Evolutionary conservation across 1,140 invertebrate species (phyloP), one percentile per base, ranked within the genome.

Genomic region (Parapsyche elsis): DNA sequence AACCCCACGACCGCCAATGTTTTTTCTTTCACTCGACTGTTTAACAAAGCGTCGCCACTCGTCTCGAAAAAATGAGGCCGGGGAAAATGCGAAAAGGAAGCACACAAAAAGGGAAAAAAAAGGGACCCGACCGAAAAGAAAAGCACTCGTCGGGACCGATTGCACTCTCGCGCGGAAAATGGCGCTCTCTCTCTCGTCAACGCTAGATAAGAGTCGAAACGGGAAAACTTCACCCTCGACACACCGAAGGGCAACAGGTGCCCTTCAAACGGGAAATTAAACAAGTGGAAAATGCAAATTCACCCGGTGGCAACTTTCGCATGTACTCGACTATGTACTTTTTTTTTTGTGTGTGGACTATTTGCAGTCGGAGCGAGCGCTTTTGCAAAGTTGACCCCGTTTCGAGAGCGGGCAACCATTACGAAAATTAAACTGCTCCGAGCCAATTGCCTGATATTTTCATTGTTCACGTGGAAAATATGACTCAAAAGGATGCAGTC

Each of bases 211-310:
- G 71, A 24, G 71, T 14, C 71, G 24, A 38, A 38, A 38, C 71
- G 24, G 24, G 7, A 75, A 53, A 23, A 75, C 10, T 75, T 75
- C 70, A 38, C 38, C 38, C 38, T 75, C 46, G 38, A 19, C 61
- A 67, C 30, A 38, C 30, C 30, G 30, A 1, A 26, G 44, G 19
- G 46, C 45, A 75, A 75, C 71, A 75, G 71, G 71, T 75, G 71
- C 38, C 23, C 16, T 75, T 67, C 49, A 53, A 53, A 53, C 44
- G 5, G 46, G 16, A 49, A 44, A 19, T 21, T 49, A 57, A 71
- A 75, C 14, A 53, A n/a, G 71, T 24, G 71, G 38, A 49, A 75
- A 75, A 53, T 26, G 71, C 9, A 75, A 75, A 49, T 53, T 38
- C 23, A 1, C 19, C 38, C 44, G 49, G 38, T 23, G 70, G 24